These are phyloP conservation scores for Tragelaphus oryx DNA, from an alignment of 2,797 vertebrate species.

Conservation along the genomic window DNA sequence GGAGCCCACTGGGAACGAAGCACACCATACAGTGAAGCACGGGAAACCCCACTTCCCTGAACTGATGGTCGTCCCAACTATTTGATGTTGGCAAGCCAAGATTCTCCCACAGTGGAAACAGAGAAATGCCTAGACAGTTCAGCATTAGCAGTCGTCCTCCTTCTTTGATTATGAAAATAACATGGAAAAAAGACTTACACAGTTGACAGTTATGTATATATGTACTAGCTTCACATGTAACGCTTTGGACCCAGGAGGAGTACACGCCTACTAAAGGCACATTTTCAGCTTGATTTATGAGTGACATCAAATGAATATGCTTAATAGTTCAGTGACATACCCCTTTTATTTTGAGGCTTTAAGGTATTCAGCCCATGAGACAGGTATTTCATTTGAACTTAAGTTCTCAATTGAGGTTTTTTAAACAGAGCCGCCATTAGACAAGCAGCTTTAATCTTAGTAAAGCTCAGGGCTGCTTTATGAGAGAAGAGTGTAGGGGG, in stretches of 20 bases:
- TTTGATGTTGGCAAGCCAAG: not conserved
- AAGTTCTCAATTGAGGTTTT: not conserved
- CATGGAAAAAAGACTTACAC: not conserved
- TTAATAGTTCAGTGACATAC: not conserved
- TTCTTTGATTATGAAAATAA: not conserved
- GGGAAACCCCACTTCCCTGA: not conserved
- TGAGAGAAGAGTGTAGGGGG: not conserved
- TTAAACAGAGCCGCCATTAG: not conserved
- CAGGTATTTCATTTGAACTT: not conserved
- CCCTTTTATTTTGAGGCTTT: not conserved
- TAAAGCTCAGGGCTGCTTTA: not conserved
- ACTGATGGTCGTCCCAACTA: not conserved
- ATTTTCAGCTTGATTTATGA: not conserved
- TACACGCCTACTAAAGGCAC: not conserved
- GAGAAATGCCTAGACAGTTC: not conserved
- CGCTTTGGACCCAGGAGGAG: not conserved
- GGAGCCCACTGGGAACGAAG: fast-evolving
- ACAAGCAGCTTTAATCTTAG: not conserved
- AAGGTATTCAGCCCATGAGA: not conserved
- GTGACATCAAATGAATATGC: not conserved
- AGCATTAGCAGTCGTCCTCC: not conserved
- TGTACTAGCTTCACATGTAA: not conserved
- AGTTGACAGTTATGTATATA: not conserved
- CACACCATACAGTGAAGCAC: not conserved
- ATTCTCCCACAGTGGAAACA: not conserved